phyloP scores from a whole-genome alignment of 2,797 vertebrate species.

The Myoxocephalus aenaeus region DNA sequence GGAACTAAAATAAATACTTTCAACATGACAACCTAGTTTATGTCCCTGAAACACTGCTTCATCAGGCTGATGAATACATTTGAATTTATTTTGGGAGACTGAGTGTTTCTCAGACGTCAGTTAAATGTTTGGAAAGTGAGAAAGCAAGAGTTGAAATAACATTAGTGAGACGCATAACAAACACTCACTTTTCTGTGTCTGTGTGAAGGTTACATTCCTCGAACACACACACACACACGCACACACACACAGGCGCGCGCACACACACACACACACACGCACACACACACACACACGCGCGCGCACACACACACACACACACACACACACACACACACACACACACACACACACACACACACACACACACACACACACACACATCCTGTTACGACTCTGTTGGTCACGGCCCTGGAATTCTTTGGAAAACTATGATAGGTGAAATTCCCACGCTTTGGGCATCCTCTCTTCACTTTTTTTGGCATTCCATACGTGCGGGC shows the following conservation, averaged over 20 bases:
- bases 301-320: constrained; percentile 36
- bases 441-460: constrained; percentile 69
- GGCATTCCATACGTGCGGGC: constrained; percentile 38
- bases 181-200: constrained; percentile 31
- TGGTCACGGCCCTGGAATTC: constrained; percentile 62
- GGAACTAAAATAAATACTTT: background rate
- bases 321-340: constrained; percentile 41
- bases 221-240: constrained; percentile 28
- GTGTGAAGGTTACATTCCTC: constrained; percentile 46
- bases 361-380: constrained; percentile 44
- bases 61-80: constrained; percentile 4
- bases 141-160: background rate
- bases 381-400: constrained; percentile 58
- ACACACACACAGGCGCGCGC: constrained; percentile 42
- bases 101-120: constrained; percentile 31
- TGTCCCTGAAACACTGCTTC: background rate
- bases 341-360: constrained; percentile 17
- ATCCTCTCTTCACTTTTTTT: constrained; percentile 54
- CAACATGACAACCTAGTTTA: background rate
- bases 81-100: background rate
- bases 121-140: constrained; percentile 32
- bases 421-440: constrained; percentile 59
- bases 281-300: constrained; percentile 33
- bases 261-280: constrained; percentile 46
- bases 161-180: background rate